Conservation (phyloP, 2,888 invertebrate genomes). For the Dynastes maya region DNA sequence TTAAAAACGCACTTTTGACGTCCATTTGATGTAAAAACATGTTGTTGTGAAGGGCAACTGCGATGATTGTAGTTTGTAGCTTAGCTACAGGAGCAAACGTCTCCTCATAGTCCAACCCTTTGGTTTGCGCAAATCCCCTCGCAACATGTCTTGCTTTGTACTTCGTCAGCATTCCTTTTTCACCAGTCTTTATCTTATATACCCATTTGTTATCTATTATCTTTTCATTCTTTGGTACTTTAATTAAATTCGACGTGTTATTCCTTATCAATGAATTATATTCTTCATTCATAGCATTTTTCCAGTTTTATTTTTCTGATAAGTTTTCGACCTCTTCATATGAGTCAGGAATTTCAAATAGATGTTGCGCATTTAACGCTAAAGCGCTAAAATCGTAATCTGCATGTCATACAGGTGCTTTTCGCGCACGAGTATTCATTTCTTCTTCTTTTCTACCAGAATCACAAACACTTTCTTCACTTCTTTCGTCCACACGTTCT, state of each 20-base stretch:
- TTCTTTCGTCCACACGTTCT: too few species aligned
- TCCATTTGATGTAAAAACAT: background rate
- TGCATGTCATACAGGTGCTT: too few species aligned
- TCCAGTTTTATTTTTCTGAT: background rate
- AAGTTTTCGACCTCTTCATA: too few species aligned
- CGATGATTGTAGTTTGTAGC: background rate
- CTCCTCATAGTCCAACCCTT: background rate
- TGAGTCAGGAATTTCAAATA: too few species aligned
- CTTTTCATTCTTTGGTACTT: background rate
- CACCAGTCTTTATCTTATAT: background rate
- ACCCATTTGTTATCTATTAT: background rate
- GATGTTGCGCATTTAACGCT: too few species aligned
- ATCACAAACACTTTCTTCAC: too few species aligned
- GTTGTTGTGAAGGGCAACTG: background rate
- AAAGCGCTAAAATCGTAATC: too few species aligned
- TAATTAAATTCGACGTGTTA: background rate
- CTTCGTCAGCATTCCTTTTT: background rate
- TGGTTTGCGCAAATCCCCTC: too few species aligned
- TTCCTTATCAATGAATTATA: background rate
- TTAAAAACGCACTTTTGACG: slow-evolving; percentile 23
- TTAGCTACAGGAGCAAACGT: background rate
- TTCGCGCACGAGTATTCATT: too few species aligned
- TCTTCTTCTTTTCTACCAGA: too few species aligned
- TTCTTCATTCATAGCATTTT: background rate
- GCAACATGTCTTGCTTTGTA: too few species aligned